phyloP scores from a whole-genome alignment of 2,888 invertebrate species.

The Aphodius granarius region DNA sequence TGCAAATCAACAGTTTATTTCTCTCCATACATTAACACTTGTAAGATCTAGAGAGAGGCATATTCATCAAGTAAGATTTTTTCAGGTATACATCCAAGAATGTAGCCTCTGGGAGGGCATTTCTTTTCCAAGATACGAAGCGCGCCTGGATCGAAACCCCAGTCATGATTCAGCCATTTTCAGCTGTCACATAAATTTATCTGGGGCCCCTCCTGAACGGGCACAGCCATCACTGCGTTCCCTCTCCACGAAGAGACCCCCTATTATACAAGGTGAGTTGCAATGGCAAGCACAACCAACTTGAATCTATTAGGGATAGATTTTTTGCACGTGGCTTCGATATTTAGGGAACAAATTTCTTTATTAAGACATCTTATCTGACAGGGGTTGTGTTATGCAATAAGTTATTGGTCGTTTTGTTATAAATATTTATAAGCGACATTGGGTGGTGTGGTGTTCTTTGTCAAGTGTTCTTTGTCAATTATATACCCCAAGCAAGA shows the following conservation, averaged over 20 bases:
- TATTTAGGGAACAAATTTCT: not conserved
- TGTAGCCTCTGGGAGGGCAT: not conserved
- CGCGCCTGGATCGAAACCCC: conserved; percentile 27
- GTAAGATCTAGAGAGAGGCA: too few species aligned
- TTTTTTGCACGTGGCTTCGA: not conserved
- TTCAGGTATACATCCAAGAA: too few species aligned
- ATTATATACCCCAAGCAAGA: too few species aligned
- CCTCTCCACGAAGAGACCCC: conserved; percentile 20
- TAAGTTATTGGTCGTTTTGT: not conserved
- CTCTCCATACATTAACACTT: too few species aligned
- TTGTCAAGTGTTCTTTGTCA: too few species aligned
- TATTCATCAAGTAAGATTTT: not conserved
- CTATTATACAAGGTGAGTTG: conserved; percentile 22
- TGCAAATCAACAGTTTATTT: not conserved
- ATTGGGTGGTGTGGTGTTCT: too few species aligned
- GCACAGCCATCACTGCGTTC: conserved; percentile 19
- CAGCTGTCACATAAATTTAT: conserved; percentile 46
- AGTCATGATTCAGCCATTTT: conserved; percentile 41
- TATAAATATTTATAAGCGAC: not conserved
- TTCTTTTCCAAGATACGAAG: not conserved
- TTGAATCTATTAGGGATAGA: not conserved
- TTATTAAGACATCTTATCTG: not conserved
- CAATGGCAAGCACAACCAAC: conserved; percentile 16
- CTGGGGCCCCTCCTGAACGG: conserved; percentile 38
- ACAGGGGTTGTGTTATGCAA: not conserved